Percentiles rank a stretch among this genome's conserved stretches.
Conservation (phyloP, 2,888 invertebrate genomes). For the Lydus trimaculatus region DNA sequence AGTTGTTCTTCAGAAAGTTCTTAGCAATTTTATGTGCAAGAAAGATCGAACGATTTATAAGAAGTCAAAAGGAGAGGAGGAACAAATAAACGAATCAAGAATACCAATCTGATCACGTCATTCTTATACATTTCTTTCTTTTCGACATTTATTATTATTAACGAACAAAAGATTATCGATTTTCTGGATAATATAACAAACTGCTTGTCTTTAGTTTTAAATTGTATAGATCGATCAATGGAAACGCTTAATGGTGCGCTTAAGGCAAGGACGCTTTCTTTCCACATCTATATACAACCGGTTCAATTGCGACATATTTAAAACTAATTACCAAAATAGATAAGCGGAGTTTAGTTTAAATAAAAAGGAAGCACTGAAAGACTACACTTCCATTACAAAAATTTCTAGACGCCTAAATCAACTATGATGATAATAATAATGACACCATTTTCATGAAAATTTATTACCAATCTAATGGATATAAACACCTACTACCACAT, state of each 20-base stretch:
- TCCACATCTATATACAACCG: not conserved
- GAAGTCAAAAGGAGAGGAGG: too few species aligned
- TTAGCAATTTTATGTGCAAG: not conserved
- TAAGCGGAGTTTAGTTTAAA: not conserved
- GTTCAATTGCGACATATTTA: not conserved
- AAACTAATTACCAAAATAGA: not conserved
- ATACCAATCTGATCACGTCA: conserved; percentile 13
- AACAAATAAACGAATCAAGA: not conserved
- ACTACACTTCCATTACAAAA: not conserved
- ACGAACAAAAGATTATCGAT: not conserved
- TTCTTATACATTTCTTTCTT: not conserved
- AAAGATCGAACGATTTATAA: not conserved
- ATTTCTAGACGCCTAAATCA: not conserved
- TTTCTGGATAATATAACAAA: not conserved
- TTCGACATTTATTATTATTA: not conserved
- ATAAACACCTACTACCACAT: not conserved
- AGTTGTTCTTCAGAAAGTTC: not conserved
- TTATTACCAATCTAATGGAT: not conserved
- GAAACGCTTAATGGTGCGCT: too few species aligned
- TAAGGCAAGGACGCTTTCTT: not conserved
- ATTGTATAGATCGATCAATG: too few species aligned
- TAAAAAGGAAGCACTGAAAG: not conserved
- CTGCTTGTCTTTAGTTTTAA: not conserved
- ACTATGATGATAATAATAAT: not conserved
- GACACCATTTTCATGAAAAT: not conserved